Conservation (phyloP, 2,888 invertebrate genomes). For the Catocala fraxini region DNA sequence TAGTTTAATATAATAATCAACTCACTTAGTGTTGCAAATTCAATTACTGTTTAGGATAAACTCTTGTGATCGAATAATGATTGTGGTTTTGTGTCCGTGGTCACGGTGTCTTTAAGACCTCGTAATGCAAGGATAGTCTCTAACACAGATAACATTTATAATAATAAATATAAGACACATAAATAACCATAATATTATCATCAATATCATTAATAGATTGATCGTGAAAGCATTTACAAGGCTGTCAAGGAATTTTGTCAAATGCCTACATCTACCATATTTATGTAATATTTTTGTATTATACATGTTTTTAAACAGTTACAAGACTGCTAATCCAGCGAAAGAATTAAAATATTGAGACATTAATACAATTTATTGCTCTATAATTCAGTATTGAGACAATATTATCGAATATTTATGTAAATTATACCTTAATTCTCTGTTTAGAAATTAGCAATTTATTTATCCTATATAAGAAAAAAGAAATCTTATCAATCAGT, state of each 20-base stretch:
- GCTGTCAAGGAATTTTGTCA: background rate
- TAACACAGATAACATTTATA: no score
- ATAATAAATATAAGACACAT: no score
- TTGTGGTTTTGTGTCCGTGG: no score
- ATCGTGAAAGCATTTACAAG: no score
- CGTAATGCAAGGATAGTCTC: no score
- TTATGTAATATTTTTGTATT: constrained; percentile 13
- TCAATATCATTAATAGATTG: no score
- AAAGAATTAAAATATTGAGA: constrained; percentile 60
- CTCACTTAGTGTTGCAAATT: no score
- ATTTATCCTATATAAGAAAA: constrained; percentile 15
- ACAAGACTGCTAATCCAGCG: constrained; percentile 44
- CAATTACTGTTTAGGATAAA: no score
- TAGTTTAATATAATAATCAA: background rate
- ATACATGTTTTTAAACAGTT: constrained; percentile 36
- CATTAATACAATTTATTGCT: constrained; percentile 66
- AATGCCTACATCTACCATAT: no score
- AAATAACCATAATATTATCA: no score
- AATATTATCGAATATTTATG: constrained; percentile 65
- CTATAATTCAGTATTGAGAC: constrained; percentile 61
- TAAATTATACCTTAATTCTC: constrained; percentile 56
- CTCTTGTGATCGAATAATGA: no score
- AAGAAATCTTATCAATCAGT: constrained; percentile 8
- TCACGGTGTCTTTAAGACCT: no score
- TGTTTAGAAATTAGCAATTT: constrained; percentile 45